Base-by-base conservation (phyloP, 2,888 invertebrate species). In the Buathra laborator region DNA sequence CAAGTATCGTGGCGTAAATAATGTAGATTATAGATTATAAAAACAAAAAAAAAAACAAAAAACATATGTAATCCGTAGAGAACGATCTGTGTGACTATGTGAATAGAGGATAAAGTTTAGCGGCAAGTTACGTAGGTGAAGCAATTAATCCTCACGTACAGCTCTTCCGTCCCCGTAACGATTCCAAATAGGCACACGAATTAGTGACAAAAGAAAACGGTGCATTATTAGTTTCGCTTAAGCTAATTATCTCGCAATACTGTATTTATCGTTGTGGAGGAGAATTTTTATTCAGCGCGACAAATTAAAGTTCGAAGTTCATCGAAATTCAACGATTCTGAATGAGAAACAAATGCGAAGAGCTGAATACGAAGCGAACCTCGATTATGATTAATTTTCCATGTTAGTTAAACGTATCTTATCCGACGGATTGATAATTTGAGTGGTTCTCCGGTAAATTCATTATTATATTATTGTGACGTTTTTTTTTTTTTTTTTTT, bases 51-150 rank as follows among this genome's bases (percentile, higher is more conserved):
- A 19, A 19, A 44, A 75, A 64, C 0, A 19, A 24, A 24, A 76
- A 70, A 67, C 71, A 77, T 77, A 89, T 90, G 87, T 92, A 92
- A 91, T 89, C 90, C 87, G 90, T 93, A 93, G 92, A 90, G 89
- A 90, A 88, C 87, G 89, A 92, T 93, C 89, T 90, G 91, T 93
- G 93, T 92, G 92, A 92, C 92, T 91, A 91, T 92, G 92, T 92
- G 92, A 92, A 93, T 93, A 93, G 87, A 86, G 48, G 79, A 86
- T 86, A 85, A 86, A 81, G 75, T 86, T 78, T 87, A 86, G 86
- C 78, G 80, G 85, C 87, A 84, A 82, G 67, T 82, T 79, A 84
- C 79, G 86, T 87, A 87, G 83, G 77, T 72, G 83, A 85, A 87
- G 84, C 86, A 81, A 84, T 81, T 80, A 86, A 85, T 86, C 84